A percentile compares a stretch with the other conserved stretches of the same genome.
These are phyloP conservation scores for Branchinecta lindahli DNA, from an alignment of 1,140 invertebrate genomes.

Conservation along the genomic window DNA sequence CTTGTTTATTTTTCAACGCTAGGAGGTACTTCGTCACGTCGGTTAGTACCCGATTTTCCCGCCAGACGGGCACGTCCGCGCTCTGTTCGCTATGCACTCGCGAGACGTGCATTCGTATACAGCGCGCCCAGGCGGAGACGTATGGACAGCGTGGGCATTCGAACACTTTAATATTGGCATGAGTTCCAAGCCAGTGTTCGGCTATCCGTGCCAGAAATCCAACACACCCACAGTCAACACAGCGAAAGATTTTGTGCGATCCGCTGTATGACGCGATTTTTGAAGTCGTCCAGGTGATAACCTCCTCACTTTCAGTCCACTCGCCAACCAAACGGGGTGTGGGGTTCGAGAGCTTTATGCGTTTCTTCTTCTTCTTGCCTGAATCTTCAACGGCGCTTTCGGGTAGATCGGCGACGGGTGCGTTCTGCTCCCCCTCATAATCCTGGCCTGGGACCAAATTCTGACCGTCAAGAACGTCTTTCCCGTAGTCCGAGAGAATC, in stretches of 20 bases:
- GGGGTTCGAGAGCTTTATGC: constrained; percentile 27
- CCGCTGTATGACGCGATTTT: constrained; percentile 42
- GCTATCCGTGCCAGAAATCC: constrained; percentile 58
- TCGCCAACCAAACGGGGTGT: not conserved
- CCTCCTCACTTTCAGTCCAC: constrained; percentile 49
- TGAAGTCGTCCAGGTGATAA: constrained; percentile 48
- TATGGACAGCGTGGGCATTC: constrained; percentile 53
- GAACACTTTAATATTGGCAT: constrained; percentile 55
- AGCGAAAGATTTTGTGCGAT: constrained; percentile 43
- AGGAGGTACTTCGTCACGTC: constrained; percentile 53
- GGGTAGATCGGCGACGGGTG: constrained; percentile 12
- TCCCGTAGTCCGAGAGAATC: constrained; percentile 18
- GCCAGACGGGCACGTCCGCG: constrained; percentile 34
- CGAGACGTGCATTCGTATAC: constrained; percentile 51
- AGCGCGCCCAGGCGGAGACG: constrained; percentile 54
- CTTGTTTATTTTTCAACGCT: constrained; percentile 45
- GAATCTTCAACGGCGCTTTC: constrained; percentile 36
- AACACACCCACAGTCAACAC: constrained; percentile 58
- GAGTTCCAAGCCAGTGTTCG: constrained; percentile 66
- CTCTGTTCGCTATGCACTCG: constrained; percentile 43
- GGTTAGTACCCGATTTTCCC: constrained; percentile 53
- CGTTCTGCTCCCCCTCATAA: constrained; percentile 13
- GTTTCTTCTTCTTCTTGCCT: constrained; percentile 35
- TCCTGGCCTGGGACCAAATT: constrained; percentile 13
- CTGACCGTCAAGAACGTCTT: not conserved